These are phyloP conservation scores for Limnephilus lunatus DNA, from an alignment of 2,888 invertebrate species.

Conservation along the genomic window DNA sequence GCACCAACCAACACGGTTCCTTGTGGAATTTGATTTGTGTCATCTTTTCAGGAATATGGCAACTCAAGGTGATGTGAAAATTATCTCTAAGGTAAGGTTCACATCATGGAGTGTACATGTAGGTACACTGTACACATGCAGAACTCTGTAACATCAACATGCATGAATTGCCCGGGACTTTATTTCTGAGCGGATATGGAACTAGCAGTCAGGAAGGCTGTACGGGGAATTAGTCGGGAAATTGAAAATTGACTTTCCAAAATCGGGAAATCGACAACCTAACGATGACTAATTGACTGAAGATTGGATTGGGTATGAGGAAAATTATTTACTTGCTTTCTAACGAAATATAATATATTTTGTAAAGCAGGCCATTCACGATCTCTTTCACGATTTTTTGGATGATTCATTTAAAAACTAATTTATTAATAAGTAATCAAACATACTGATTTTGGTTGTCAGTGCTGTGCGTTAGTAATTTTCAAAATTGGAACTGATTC, in stretches of 20 bases:
- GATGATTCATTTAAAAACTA: neutral
- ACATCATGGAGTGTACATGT: neutral
- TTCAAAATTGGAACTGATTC: too few relatives aligned
- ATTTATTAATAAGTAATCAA: neutral
- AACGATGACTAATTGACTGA: constrained; percentile 2
- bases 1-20: too few relatives aligned
- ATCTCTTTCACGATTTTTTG: neutral
- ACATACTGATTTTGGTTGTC: too few relatives aligned
- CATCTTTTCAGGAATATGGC: neutral
- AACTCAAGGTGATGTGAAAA: neutral
- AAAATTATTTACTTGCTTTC: neutral
- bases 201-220: neutral
- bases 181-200: constrained; percentile 4
- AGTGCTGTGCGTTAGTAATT: too few relatives aligned
- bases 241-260: constrained; percentile 5
- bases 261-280: constrained; percentile 9
- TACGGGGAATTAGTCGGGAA: neutral
- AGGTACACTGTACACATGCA: neutral
- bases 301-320: neutral
- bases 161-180: neutral
- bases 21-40: neutral
- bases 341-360: neutral
- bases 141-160: neutral
- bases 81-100: neutral
- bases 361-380: neutral